Conservation (phyloP, 2,888 invertebrate genomes). For the Chrysotoxum bicinctum region DNA sequence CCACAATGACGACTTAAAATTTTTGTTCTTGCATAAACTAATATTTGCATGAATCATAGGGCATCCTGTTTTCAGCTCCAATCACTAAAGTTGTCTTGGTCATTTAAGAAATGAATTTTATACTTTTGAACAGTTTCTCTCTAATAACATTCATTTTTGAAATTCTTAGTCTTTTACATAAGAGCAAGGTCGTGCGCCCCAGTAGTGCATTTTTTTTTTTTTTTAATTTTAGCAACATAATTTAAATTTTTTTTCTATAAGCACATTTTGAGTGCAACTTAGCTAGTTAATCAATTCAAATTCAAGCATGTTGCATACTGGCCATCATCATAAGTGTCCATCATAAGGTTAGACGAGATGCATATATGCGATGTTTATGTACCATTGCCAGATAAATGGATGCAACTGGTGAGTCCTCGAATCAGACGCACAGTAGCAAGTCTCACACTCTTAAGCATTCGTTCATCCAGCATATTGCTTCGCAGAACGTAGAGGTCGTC, state of each 20-base stretch:
- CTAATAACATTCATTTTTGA: no score
- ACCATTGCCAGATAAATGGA: background rate
- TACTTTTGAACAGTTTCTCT: no score
- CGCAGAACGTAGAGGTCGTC: constrained; percentile 46
- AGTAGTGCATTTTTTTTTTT: no score
- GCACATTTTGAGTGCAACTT: background rate
- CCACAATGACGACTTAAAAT: no score
- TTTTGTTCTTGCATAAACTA: no score
- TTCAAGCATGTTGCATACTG: background rate
- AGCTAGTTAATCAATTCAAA: background rate
- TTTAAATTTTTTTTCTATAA: background rate
- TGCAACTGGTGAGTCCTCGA: constrained; percentile 63
- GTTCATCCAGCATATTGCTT: constrained; percentile 29
- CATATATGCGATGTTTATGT: background rate
- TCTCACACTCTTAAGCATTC: constrained; percentile 22
- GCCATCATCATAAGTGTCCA: background rate
- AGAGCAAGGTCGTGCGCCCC: no score
- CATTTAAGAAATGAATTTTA: no score
- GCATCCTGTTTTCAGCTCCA: no score
- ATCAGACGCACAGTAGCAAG: constrained; percentile 46
- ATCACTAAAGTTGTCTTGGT: no score
- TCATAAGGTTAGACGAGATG: background rate
- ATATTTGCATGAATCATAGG: no score
- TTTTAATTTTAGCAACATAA: background rate
- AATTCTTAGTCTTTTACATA: no score